phyloP scores from a whole-genome alignment of 2,888 invertebrate genomes.

The Gari tellinella region DNA sequence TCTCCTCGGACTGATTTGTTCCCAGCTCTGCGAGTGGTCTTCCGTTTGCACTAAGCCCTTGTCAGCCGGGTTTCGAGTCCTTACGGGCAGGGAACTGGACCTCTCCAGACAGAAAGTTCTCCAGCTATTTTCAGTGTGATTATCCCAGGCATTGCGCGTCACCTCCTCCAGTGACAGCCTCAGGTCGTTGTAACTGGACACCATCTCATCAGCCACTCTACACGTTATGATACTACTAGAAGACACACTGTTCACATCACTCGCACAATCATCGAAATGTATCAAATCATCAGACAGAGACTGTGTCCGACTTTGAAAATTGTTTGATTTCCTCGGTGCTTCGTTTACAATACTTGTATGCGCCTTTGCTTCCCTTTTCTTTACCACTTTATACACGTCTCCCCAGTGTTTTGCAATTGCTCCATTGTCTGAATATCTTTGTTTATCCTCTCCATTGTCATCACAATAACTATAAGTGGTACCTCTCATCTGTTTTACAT shows the following conservation, averaged over 20 bases:
- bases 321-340: not conserved
- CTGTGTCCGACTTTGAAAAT: not conserved
- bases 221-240: slow-evolving; percentile 43
- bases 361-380: slow-evolving; percentile 4
- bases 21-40: slow-evolving; percentile 57
- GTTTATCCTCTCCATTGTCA: not conserved
- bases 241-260: slow-evolving; percentile 7
- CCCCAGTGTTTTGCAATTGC: slow-evolving; percentile 6
- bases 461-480: not conserved
- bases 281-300: slow-evolving; percentile 42
- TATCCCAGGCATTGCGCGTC: slow-evolving; percentile 39
- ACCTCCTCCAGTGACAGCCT: slow-evolving; percentile 48
- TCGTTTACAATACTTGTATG: not conserved
- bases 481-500: not conserved
- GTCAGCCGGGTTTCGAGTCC: slow-evolving; percentile 16
- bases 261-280: slow-evolving; percentile 13
- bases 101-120: slow-evolving; percentile 49
- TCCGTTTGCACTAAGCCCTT: slow-evolving; percentile 18
- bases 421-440: slow-evolving; percentile 12
- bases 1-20: slow-evolving; percentile 48
- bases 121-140: slow-evolving; percentile 51
- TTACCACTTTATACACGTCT: slow-evolving; percentile 19
- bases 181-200: slow-evolving; percentile 55
- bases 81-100: slow-evolving; percentile 48
- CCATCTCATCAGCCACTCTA: slow-evolving; percentile 55